Evolutionary conservation across 1,140 invertebrate species (phyloP).

Genomic region (Nylanderia fulva): DNA sequence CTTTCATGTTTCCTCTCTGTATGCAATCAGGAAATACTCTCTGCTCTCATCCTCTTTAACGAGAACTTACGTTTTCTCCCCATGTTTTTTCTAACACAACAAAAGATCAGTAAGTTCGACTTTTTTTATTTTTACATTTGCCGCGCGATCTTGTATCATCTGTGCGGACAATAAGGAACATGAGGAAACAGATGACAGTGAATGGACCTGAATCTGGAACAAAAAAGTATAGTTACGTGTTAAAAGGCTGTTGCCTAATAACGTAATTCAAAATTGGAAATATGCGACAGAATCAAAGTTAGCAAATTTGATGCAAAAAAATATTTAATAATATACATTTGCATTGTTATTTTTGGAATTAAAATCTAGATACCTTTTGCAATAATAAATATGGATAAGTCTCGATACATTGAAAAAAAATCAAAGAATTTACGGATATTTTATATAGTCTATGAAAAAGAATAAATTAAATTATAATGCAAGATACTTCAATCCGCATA

Average conservation of each 20-base stretch:
- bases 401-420: not conserved
- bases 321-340: not conserved
- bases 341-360: no score
- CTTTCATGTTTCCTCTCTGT: not conserved
- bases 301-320: not conserved
- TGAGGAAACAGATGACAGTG: conserved; percentile 95
- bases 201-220: conserved; percentile 93
- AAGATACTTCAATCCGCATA: not conserved
- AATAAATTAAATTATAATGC: conserved; percentile 2
- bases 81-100: not conserved
- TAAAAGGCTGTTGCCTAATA: not conserved
- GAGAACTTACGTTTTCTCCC: not conserved
- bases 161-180: conserved; percentile 91
- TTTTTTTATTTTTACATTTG: not conserved
- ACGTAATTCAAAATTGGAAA: not conserved
- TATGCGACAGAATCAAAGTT: not conserved
- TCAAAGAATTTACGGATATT: not conserved
- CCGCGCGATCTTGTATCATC: conserved; percentile 76
- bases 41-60: not conserved
- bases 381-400: not conserved
- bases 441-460: not conserved
- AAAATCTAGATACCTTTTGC: no score
- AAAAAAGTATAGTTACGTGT: conserved; percentile 73
- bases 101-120: not conserved
- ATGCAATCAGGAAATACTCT: not conserved